Base-by-base conservation (phyloP, 2,113 vertebrate species). In the Pelobates fuscus region DNA sequence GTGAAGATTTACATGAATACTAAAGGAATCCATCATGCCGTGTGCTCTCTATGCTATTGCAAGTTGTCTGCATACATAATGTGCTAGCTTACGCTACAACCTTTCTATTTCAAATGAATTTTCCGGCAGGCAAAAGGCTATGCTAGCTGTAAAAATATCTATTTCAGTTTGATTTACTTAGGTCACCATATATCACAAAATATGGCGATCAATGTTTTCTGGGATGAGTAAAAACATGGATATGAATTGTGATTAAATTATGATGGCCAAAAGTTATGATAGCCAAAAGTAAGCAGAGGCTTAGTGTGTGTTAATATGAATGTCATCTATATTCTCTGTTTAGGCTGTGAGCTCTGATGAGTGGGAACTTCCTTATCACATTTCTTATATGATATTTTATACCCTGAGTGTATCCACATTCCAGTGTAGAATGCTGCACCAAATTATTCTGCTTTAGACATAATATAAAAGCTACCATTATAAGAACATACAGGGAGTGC, bases 11-110 rank as follows among this genome's bases (percentile, higher is more conserved):
- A 78, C 12, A 69, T 78, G 78, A 82, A 73, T 78, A 78, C 0
- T 2, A 82, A 80, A 79, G 77, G 77, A 84, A 82, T 82, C 80
- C 11, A 77, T 80, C 61, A 77, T 78, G 44, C 32, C 10, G 32
- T 37, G 10, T 29, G 44, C 44, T 72, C 27, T 79, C 27, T 79
- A 12, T 66, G 44, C 23, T 64, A 76, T 59, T 77, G 82, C 76
- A 61, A 76, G 63, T 14, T 26, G 83, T 81, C 79, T 80, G 0
- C 81, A 82, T 79, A 77, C 49, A 44, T 81, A 82, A 81, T 77
- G 25, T 23, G 54, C 18, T 18, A 2, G 20, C 20, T 81, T 76
- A 80, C 77, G 52, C 46, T 70, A 26, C 29, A 84, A 25, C 12
- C 67, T 79, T 67, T 71, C 27, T n/a, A 54, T 59, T 29, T 82